Percentiles rank a stretch among this genome's conserved stretches.
Conservation (phyloP, 2,888 invertebrate genomes). For the Zonitis immaculata region DNA sequence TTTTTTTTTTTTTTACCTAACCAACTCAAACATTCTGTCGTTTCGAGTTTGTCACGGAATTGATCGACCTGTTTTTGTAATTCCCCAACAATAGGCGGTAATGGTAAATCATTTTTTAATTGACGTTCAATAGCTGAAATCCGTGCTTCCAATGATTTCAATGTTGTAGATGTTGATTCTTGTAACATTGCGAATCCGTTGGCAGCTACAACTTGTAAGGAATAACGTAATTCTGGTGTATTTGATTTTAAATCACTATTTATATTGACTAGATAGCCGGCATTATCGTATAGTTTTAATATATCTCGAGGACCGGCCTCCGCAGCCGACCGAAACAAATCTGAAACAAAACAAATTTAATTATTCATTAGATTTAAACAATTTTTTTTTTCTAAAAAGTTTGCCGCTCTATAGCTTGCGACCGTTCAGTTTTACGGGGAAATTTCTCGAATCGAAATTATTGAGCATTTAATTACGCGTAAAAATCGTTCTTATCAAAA, state of each 20-base stretch:
- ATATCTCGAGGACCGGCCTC: conserved; percentile 65
- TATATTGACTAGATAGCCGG: conserved; percentile 60
- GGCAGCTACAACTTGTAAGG: conserved; percentile 45
- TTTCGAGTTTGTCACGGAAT: conserved; percentile 58
- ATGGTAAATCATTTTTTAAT: conserved; percentile 52
- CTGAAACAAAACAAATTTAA: conserved; percentile 49
- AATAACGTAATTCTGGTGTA: conserved; percentile 50
- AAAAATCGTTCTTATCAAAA: too few species aligned
- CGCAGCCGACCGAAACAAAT: conserved; percentile 62
- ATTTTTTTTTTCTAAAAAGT: too few species aligned
- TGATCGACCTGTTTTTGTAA: conserved; percentile 57
- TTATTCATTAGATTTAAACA: too few species aligned
- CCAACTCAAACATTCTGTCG: conserved; percentile 60
- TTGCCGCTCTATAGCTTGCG: too few species aligned
- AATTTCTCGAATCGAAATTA: too few species aligned
- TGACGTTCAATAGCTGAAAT: conserved; percentile 56
- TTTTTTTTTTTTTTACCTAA: too few species aligned
- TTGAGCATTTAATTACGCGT: too few species aligned
- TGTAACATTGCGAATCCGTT: conserved; percentile 47
- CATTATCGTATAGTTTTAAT: conserved; percentile 58
- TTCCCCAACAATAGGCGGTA: conserved; percentile 53
- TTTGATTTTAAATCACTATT: conserved; percentile 56
- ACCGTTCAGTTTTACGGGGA: too few species aligned
- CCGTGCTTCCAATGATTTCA: conserved; percentile 55
- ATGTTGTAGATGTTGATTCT: conserved; percentile 48